Conservation (phyloP, 2,888 invertebrate genomes). For the Neoscelio sp. region DNA sequence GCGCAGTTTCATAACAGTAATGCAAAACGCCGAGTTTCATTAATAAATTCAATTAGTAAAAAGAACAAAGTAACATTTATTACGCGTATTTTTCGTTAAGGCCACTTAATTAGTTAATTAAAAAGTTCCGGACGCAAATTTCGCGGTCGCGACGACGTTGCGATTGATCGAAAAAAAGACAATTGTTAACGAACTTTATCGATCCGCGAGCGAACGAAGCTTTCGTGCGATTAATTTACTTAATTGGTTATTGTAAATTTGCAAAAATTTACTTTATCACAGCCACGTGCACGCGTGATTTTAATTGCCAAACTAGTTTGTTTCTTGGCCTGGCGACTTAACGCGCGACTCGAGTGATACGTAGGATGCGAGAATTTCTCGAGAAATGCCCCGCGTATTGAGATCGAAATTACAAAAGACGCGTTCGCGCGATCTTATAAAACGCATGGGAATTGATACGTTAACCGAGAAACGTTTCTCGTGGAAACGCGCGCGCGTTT, state of each 20-base stretch:
- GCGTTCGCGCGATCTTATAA: conserved; percentile 43
- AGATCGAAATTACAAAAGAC: conserved; percentile 50
- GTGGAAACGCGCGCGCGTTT: conserved; percentile 27
- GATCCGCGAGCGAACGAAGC: no score
- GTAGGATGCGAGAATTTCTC: conserved; percentile 41
- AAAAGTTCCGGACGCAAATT: no score
- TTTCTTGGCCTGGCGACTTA: conserved; percentile 19
- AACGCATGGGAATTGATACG: conserved; percentile 46
- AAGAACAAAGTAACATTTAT: neutral
- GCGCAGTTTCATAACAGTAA: neutral
- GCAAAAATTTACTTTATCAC: neutral
- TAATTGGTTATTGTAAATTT: no score
- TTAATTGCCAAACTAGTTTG: conserved; percentile 38
- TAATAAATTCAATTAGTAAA: conserved; percentile 25
- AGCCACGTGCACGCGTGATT: no score
- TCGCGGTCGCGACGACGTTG: no score
- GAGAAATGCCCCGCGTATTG: conserved; percentile 44
- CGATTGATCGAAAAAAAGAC: no score
- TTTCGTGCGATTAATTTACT: no score
- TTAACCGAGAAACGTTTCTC: conserved; percentile 34
- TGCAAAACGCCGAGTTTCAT: neutral
- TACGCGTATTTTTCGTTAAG: neutral
- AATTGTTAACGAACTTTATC: no score
- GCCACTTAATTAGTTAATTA: neutral
- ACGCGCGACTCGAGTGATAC: conserved; percentile 31